A percentile compares a stretch with the other conserved stretches of the same genome.
Conservation (phyloP, 2,113 vertebrate genomes). For the Emydura subglobosa region DNA sequence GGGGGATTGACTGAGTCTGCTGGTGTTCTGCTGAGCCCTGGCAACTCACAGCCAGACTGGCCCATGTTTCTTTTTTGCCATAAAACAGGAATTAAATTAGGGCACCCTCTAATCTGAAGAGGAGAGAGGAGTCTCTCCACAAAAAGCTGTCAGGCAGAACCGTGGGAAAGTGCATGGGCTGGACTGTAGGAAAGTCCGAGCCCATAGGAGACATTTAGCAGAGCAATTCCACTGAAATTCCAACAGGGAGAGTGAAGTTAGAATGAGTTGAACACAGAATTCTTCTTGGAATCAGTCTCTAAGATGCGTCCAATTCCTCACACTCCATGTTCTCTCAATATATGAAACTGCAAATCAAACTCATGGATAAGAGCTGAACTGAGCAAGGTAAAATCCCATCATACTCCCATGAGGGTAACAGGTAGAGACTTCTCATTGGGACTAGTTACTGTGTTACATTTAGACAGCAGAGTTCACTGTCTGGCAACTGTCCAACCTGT, state of each 20-base stretch:
- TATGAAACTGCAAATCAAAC: no score
- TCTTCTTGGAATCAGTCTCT: neutral
- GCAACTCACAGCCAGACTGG: neutral
- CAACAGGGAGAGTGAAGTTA: neutral
- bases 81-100: neutral
- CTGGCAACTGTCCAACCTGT: no score
- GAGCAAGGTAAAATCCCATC: no score
- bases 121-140: neutral
- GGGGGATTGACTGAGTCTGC: neutral
- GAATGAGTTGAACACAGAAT: neutral
- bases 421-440: no score
- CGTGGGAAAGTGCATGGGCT: neutral
- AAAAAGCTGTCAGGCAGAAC: neutral
- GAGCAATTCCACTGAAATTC: neutral
- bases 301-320: neutral
- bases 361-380: no score
- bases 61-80: no score
- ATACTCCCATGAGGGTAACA: no score
- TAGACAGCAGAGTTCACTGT: no score
- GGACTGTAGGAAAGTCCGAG: neutral
- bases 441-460: no score
- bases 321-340: no score
- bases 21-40: no score
- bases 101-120: neutral
- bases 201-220: neutral